phyloP scores from a whole-genome alignment of 2,797 vertebrate species.

The Phataginus tricuspis region DNA sequence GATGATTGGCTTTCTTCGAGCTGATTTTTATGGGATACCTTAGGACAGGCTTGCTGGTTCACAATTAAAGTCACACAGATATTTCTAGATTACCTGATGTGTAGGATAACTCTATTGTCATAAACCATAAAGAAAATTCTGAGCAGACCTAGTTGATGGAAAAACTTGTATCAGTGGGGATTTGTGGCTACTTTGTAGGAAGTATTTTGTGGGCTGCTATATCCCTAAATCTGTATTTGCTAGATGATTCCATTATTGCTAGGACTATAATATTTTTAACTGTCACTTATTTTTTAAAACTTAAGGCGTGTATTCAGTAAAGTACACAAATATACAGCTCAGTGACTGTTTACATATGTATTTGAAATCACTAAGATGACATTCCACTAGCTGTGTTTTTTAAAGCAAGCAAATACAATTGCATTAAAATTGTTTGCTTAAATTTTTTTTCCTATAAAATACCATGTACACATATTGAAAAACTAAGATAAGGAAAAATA shows the following conservation, averaged over 20 bases:
- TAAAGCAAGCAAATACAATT: conserved; percentile 12
- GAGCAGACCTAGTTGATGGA: not conserved
- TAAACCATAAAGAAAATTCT: not conserved
- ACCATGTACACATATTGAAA: not conserved
- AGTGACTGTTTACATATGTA: not conserved
- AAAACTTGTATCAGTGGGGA: not conserved
- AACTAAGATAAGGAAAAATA: not conserved
- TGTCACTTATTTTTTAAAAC: not conserved
- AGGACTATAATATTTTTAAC: not conserved
- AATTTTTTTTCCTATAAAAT: not conserved
- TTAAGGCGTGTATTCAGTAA: not conserved
- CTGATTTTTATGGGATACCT: not conserved
- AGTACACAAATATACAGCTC: not conserved
- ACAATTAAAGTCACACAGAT: not conserved
- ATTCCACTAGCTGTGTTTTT: not conserved
- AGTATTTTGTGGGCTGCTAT: not conserved
- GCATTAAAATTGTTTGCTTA: conserved; percentile 23
- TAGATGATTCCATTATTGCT: not conserved
- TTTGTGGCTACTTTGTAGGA: not conserved
- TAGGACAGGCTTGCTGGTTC: not conserved
- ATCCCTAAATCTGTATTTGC: not conserved
- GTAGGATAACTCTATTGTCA: not conserved
- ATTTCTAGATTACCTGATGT: not conserved
- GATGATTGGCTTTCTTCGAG: not conserved
- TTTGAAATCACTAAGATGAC: not conserved